A percentile compares a stretch with the other conserved stretches of the same genome.
Evolutionary conservation across 2,888 invertebrate genomes (phyloP).

Genomic region (Drosophila kanekoi): DNA sequence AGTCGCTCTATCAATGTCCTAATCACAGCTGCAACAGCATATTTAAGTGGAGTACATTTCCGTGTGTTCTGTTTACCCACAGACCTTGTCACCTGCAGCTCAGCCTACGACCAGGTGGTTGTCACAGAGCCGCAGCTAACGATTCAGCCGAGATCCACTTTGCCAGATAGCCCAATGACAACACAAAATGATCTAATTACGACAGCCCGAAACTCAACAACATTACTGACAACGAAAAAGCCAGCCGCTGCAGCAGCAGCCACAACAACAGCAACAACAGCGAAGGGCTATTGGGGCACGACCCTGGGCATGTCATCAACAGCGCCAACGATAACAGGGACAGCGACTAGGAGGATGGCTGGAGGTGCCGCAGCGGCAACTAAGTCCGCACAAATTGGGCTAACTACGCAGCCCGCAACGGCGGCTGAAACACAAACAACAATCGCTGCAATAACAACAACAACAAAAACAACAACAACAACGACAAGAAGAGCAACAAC

Average conservation of each 20-base stretch:
- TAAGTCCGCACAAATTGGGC: conserved; percentile 74
- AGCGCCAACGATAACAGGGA: conserved; percentile 49
- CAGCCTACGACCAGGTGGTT: conserved; percentile 21
- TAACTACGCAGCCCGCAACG: conserved; percentile 58
- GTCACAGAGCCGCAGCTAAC: conserved; percentile 47
- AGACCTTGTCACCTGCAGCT: conserved; percentile 73
- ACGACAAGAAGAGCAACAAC: conserved; percentile 9
- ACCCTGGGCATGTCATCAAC: conserved; percentile 67
- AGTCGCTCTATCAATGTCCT: conserved; percentile 26
- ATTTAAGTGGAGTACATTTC: conserved; percentile 30
- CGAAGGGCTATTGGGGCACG: conserved; percentile 31
- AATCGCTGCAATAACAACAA: conserved; percentile 16
- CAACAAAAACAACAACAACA: conserved; percentile 11
- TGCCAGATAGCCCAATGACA: conserved; percentile 75
- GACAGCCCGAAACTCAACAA: conserved; percentile 62
- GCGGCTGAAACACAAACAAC: conserved; percentile 40
- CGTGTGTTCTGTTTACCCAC: conserved; percentile 40
- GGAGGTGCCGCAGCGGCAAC: conserved; percentile 31
- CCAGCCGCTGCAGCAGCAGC: conserved; percentile 32
- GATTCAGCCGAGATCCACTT: conserved; percentile 71
- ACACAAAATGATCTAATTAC: conserved; percentile 78
- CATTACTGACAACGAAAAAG: conserved; percentile 59
- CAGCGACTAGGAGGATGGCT: conserved; percentile 20
- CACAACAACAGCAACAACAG: conserved; percentile 26
- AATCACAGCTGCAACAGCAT: conserved; percentile 25